Percentiles rank a stretch among this genome's conserved stretches.
Conservation (phyloP, 2,113 vertebrate species). For the Eubucco bourcierii region DNA sequence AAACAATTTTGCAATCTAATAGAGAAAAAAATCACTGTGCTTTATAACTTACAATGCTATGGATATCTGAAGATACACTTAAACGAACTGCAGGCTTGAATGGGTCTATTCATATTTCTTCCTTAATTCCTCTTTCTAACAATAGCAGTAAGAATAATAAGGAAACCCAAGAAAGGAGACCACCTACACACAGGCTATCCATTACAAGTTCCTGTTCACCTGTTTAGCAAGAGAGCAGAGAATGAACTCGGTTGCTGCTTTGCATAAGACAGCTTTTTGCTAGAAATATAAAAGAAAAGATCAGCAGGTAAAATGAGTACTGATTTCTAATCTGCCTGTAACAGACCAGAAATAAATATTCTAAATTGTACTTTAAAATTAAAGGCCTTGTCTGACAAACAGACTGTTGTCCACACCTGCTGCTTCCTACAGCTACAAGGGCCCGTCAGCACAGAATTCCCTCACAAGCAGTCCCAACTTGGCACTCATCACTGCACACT, state of each 20-base stretch:
- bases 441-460: neutral
- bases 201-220: conserved; percentile 41
- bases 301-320: neutral
- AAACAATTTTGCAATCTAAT: neutral
- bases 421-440: neutral
- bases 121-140: conserved; percentile 21
- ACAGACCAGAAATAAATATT: neutral
- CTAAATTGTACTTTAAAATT: neutral
- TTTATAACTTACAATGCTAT: neutral
- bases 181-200: conserved; percentile 3
- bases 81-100: neutral
- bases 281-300: neutral
- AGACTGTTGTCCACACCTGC: neutral
- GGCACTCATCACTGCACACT: neutral
- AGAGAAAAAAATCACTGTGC: neutral
- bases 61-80: neutral
- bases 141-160: conserved; percentile 27
- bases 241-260: neutral
- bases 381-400: neutral
- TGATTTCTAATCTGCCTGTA: neutral
- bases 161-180: conserved; percentile 19
- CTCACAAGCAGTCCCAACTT: neutral
- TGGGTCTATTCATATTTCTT: neutral
- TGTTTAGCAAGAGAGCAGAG: neutral
- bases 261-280: neutral